Evolutionary conservation across 2,888 invertebrate species (phyloP), one percentile per base, ranked within the genome.

Genomic region (Plebejus argus): DNA sequence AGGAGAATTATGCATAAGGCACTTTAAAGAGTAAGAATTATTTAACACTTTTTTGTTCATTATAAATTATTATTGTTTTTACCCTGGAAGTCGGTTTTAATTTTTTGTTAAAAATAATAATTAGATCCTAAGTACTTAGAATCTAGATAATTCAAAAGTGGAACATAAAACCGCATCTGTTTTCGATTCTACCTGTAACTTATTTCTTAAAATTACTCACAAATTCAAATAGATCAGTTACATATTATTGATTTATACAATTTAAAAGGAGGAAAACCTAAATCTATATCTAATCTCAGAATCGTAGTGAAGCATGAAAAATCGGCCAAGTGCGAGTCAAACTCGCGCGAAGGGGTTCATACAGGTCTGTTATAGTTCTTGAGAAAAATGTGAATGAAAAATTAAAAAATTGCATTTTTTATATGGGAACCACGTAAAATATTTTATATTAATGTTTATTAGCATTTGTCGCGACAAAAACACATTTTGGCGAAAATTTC

Each of bases 291-390:
- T 6, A 70, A 35, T 35, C 18, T 39, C 35, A 7, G 35, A 70
- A 35, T 39, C n/a, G n/a, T 35, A 70, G 70, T 70, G 70, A 39
- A 70, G 39, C 70, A 70, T 70, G 70, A 45, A 45, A 53, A 53
- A 53, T 18, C 18, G 5, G 18, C 18, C 18, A 53, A 18, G 53
- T 18, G 18, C 18, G 53, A 53, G 53, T 53, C 12, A 18, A 4
- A 53, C 53, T 53, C 18, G 53, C 18, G 3, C 53, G 12, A 18
- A 0, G 53, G 53, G 53, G 18, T 53, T 53, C 10, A 15, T 49
- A 49, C 15, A n/a, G n/a, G n/a, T n/a, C 53, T 3, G 3, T 49
- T 49, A 49, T 49, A 3, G 15, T 1, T 18, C 3, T 15, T 49
- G 53, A 18, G 18, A 0, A 45, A 45, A 45, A n/a, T n/a, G n/a